phyloP scores from a whole-genome alignment of 2,113 vertebrate genomes.

The Dicerorhinus sumatrensis region DNA sequence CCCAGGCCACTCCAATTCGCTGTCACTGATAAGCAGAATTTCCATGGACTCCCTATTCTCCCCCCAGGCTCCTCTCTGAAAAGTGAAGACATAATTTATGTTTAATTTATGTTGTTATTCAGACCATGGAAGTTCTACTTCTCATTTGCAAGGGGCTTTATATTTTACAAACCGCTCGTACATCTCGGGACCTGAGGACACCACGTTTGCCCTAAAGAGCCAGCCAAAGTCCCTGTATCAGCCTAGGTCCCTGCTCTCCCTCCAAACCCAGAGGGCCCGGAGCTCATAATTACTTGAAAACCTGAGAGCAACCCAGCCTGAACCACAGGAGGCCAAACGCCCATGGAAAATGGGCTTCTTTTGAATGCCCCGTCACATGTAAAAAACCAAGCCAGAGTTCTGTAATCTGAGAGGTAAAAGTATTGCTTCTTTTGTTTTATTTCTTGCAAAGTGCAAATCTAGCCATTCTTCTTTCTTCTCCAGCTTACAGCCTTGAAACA shows the following conservation, averaged over 20 bases:
- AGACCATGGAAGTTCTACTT: not conserved
- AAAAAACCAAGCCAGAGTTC: not conserved
- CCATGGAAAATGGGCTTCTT: not conserved
- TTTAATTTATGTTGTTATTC: not conserved
- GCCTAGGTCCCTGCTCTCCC: not conserved
- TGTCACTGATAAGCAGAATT: not conserved
- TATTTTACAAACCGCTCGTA: not conserved
- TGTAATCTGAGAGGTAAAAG: not conserved
- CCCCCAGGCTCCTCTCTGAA: not conserved
- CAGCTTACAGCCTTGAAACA: not conserved
- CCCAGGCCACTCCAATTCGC: not conserved
- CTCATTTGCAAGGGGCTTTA: not conserved
- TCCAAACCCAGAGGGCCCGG: not conserved
- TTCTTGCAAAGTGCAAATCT: not conserved
- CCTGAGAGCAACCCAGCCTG: not conserved
- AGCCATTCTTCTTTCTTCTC: not conserved
- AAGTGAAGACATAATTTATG: not conserved
- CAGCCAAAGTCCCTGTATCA: not conserved
- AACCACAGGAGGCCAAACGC: not conserved
- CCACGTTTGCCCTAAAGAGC: not conserved
- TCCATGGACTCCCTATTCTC: not conserved
- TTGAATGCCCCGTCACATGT: not conserved
- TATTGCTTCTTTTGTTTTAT: not conserved
- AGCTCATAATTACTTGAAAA: not conserved
- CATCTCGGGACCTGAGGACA: not conserved